phyloP scores from a whole-genome alignment of 2,113 vertebrate species.

The Leucosticte australis region DNA sequence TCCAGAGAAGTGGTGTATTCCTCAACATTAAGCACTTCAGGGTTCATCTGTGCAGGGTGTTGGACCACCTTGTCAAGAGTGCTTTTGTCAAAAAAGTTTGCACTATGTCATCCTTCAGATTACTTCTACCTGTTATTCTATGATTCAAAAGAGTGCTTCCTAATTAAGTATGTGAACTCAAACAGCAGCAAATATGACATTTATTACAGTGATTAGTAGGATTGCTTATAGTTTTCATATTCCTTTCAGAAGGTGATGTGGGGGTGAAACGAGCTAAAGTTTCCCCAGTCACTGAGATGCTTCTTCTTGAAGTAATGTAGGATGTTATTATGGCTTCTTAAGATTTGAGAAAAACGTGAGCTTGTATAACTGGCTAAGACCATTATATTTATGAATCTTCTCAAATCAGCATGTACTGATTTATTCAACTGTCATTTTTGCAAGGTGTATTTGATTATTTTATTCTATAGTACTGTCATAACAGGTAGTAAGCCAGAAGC shows the following conservation, averaged over 20 bases:
- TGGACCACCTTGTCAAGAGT: background rate
- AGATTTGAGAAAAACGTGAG: background rate
- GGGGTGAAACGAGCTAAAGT: rapidly evolving
- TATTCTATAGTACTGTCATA: background rate
- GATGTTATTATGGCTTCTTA: background rate
- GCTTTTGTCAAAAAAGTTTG: background rate
- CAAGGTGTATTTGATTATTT: background rate
- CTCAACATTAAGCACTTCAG: background rate
- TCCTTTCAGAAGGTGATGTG: background rate
- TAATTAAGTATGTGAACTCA: background rate
- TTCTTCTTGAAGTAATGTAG: background rate
- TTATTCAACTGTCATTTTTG: background rate
- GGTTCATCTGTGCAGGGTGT: background rate
- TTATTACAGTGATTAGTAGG: background rate
- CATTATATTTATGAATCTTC: background rate
- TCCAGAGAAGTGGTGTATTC: no score
- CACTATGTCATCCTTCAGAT: background rate
- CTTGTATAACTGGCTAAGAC: background rate
- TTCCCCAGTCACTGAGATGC: background rate
- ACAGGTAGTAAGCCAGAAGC: background rate
- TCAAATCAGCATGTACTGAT: background rate
- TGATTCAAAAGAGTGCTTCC: background rate
- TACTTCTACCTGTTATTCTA: background rate
- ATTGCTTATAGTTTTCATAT: background rate
- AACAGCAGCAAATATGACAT: background rate